A percentile compares a stretch with the other conserved stretches of the same genome.
Conservation (phyloP, 2,113 vertebrate species). For the Cranoglanis bouderius region DNA sequence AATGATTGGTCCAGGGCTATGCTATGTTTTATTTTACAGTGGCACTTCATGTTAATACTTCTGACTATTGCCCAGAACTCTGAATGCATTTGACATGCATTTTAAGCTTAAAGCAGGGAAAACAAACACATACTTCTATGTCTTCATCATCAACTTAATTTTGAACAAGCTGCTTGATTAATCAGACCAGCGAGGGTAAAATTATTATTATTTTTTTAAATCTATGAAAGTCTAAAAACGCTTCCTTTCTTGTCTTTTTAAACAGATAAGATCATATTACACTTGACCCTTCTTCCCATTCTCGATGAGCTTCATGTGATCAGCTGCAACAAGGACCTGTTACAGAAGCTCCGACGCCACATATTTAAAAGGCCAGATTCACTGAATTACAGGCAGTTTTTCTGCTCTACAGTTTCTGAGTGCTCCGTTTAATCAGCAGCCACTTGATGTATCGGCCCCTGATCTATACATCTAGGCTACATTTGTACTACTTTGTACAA, state of each 20-base stretch:
- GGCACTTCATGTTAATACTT: not conserved
- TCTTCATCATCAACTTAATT: not conserved
- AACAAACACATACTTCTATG: too few relatives aligned
- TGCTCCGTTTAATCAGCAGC: not conserved
- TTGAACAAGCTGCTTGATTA: not conserved
- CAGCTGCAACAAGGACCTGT: not conserved
- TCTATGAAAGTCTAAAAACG: not conserved
- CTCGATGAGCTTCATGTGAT: not conserved
- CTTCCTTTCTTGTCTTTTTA: not conserved
- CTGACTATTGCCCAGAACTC: not conserved
- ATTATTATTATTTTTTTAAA: not conserved
- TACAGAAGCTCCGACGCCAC: not conserved
- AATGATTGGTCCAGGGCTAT: not conserved
- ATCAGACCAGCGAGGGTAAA: not conserved
- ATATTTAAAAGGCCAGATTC: not conserved
- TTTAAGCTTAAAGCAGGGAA: too few relatives aligned
- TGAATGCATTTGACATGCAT: too few relatives aligned
- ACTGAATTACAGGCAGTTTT: not conserved
- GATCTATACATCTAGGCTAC: not conserved
- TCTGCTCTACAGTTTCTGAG: not conserved
- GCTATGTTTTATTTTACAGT: not conserved
- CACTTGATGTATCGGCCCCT: not conserved
- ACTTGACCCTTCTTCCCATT: not conserved
- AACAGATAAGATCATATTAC: not conserved
- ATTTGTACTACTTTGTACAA: too few relatives aligned